Evolutionary conservation across 2,888 invertebrate species (phyloP).

Genomic region (Cantharis rufa): DNA sequence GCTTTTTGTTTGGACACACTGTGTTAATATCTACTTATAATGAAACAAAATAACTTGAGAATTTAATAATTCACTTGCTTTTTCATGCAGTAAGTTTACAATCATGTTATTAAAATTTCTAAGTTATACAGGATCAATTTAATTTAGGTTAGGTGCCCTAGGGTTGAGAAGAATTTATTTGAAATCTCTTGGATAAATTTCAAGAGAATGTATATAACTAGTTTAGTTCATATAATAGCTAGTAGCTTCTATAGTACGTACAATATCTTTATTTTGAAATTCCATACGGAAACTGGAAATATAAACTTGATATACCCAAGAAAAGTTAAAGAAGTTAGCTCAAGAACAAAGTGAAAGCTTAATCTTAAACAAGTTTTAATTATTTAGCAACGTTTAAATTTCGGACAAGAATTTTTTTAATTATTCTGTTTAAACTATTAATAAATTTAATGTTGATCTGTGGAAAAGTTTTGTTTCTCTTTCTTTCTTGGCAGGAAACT

Average conservation of each 20-base stretch:
- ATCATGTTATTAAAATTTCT: not conserved
- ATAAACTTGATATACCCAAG: not conserved
- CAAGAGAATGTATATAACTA: not conserved
- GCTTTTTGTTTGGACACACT: no score
- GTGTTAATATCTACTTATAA: no score
- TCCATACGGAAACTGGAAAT: not conserved
- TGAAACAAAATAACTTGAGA: no score
- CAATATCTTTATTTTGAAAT: not conserved
- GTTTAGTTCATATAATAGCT: not conserved
- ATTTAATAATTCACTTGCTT: no score
- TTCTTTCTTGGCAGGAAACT: no score
- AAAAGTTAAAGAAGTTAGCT: not conserved
- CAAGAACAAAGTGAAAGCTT: not conserved
- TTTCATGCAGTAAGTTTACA: no score
- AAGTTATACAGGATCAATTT: not conserved
- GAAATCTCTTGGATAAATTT: not conserved
- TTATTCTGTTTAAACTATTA: not conserved
- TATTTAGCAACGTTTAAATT: not conserved
- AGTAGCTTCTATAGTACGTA: not conserved
- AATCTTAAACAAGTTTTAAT: not conserved
- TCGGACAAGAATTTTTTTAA: not conserved
- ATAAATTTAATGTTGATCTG: no score
- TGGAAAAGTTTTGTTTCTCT: no score
- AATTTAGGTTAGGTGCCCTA: not conserved
- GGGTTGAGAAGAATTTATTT: not conserved